Evolutionary conservation across 2,888 invertebrate genomes (phyloP).

Genomic region (Drosophila percnosoma): DNA sequence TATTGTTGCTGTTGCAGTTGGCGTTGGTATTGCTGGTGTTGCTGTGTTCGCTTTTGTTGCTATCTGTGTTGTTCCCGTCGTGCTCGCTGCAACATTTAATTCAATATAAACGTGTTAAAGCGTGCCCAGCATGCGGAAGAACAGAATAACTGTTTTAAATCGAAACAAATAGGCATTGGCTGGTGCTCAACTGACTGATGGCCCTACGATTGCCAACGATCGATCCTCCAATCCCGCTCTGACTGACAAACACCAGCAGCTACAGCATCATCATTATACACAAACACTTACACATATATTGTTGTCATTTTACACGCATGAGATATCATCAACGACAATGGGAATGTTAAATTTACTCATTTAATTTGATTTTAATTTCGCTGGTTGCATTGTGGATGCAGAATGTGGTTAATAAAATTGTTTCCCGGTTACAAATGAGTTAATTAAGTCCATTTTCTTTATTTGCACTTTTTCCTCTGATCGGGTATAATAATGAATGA

Average conservation of each 20-base stretch:
- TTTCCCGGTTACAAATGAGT: constrained; percentile 37
- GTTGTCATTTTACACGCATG: constrained; percentile 31
- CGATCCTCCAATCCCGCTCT: constrained; percentile 1
- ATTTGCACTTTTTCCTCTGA: neutral
- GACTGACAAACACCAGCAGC: constrained; percentile 13
- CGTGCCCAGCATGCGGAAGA: constrained; percentile 61
- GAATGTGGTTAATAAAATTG: constrained; percentile 27
- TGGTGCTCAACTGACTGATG: constrained; percentile 39
- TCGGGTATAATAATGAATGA: neutral
- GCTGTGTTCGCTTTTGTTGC: constrained; percentile 52
- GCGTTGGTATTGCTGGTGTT: constrained; percentile 22
- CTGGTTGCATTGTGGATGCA: constrained; percentile 10
- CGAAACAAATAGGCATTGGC: constrained; percentile 64
- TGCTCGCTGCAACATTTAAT: constrained; percentile 68
- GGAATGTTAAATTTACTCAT: constrained; percentile 31
- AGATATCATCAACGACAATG: constrained; percentile 34
- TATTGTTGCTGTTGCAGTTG: constrained; percentile 39
- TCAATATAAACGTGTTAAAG: constrained; percentile 79
- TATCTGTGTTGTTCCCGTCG: constrained; percentile 55
- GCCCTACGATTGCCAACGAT: constrained; percentile 2
- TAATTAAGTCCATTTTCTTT: constrained; percentile 22
- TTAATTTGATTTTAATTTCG: constrained; percentile 55
- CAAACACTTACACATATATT: constrained; percentile 8
- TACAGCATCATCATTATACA: constrained; percentile 34
- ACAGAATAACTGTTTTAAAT: constrained; percentile 53